A percentile compares a stretch with the other conserved stretches of the same genome.
phyloP scores from a whole-genome alignment of 2,797 vertebrate genomes.

The Rallus crepitans region DNA sequence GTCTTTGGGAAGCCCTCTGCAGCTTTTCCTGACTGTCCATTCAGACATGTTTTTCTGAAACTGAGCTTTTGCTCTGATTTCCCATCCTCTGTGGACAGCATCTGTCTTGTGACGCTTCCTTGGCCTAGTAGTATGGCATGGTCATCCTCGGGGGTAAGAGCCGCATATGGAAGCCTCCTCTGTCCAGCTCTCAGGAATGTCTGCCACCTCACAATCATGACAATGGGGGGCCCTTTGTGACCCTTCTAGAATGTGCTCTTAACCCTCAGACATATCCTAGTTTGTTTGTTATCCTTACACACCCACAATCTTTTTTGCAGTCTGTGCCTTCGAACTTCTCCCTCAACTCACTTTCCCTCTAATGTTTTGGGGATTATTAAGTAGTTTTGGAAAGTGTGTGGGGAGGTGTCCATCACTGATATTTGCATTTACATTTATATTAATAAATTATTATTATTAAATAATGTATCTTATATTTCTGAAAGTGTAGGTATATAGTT shows the following conservation, averaged over 20 bases:
- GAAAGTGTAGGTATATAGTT: neutral
- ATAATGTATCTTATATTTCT: neutral
- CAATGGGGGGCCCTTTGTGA: fast-evolving
- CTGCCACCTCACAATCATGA: fast-evolving
- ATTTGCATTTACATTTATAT: neutral
- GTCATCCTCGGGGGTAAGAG: neutral
- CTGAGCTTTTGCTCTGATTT: neutral
- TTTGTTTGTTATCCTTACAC: neutral
- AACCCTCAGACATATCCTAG: neutral
- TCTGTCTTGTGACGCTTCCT: neutral
- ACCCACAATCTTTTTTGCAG: neutral
- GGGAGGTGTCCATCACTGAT: neutral
- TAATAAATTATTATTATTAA: neutral
- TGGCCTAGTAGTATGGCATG: neutral
- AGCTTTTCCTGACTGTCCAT: neutral
- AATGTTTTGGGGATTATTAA: neutral
- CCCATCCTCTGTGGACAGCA: neutral
- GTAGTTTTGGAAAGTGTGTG: neutral
- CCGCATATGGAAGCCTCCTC: neutral
- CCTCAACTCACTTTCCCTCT: neutral
- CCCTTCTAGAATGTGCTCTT: neutral
- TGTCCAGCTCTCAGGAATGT: neutral
- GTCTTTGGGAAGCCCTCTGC: neutral
- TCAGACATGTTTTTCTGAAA: neutral
- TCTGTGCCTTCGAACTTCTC: neutral